Evolutionary conservation across 2,888 invertebrate species (phyloP), one percentile per base, ranked within the genome.

Genomic region (Anagyrus pseudococci): DNA sequence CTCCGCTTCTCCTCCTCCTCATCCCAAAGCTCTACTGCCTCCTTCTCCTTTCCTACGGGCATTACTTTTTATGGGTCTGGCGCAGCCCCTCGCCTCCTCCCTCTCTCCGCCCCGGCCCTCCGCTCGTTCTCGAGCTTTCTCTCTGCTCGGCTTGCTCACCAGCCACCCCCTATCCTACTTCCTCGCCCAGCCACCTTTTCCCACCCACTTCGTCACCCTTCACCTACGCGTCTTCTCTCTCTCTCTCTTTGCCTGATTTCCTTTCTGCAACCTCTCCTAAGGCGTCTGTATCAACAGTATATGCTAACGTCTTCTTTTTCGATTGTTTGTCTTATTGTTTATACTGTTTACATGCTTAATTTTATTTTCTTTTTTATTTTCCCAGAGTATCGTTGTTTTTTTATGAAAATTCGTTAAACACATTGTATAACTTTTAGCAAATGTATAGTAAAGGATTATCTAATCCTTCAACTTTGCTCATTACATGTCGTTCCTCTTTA

Each of bases 61-160:
- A 58, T 65, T 62, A 65, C 65, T 58, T 65, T 65, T 65, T 65
- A 65, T 65, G 58, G 58, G 53, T 37, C 33, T 37, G 15, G 33
- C 33, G 15, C 2, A 37, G 33, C 56, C 58, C 58, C 44, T 55
- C 59, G 60, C 57, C 56, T 55, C 47, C 56, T 46, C 67, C 43
- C 43, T 40, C 65, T 52, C 50, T 44, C 54, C 50, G 58, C 17
- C 55, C n/a, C n/a, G n/a, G 23, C 23, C 13, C n/a, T 46, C 6
- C 29, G 7, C 58, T 29, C 52, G 20, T 60, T 47, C 60, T 37
- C 58, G 29, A 29, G 29, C 33, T 37, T 37, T 43, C 50, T 44
- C 53, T 52, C 33, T 37, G n/a, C n/a, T n/a, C n/a, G 41, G 59
- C 66, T 59, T 64, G 37, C 46, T 53, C 59, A 46, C 50, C 55